phyloP scores from a whole-genome alignment of 1,140 invertebrate genomes.

The Lasioglossum albipes region DNA sequence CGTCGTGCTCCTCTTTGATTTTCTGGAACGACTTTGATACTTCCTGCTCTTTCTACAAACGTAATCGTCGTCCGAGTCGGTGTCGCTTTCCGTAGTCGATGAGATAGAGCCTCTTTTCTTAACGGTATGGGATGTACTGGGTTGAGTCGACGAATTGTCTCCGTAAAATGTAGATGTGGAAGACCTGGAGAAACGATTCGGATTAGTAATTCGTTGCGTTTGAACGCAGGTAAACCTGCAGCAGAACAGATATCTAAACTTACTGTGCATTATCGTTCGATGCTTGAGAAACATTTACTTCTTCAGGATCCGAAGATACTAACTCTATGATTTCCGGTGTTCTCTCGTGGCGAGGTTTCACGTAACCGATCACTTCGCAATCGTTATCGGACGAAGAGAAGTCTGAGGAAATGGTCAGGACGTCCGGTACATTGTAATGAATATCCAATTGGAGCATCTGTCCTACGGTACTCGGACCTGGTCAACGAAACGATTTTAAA shows the following conservation, averaged over 20 bases:
- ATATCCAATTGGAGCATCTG: slow-evolving; percentile 59
- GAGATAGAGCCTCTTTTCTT: slow-evolving; percentile 8
- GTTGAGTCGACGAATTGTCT: slow-evolving; percentile 18
- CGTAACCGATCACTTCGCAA: slow-evolving; percentile 78
- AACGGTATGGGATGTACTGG: slow-evolving; percentile 49
- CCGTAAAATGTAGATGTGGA: background rate
- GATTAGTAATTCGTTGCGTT: background rate
- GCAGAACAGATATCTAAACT: slow-evolving; percentile 4
- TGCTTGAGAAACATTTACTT: slow-evolving; percentile 26
- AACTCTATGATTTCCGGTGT: slow-evolving; percentile 81
- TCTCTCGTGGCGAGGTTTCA: slow-evolving; percentile 80
- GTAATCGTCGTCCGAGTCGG: slow-evolving; percentile 63
- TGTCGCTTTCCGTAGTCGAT: slow-evolving; percentile 34
- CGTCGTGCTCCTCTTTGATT: slow-evolving; percentile 40
- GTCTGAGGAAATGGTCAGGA: slow-evolving; percentile 69
- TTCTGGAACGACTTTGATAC: slow-evolving; percentile 39
- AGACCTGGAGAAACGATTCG: slow-evolving; percentile 23
- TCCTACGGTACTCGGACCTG: slow-evolving; percentile 68
- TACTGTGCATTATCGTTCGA: slow-evolving; percentile 44
- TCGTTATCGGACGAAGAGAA: slow-evolving; percentile 66
- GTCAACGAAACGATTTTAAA: slow-evolving; percentile 23
- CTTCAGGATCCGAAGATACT: slow-evolving; percentile 74
- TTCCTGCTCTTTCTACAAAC: slow-evolving; percentile 39
- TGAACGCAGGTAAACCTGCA: too few relatives aligned
- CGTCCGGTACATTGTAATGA: slow-evolving; percentile 47